Conservation (phyloP, 1,140 invertebrate species). For the Papilio machaon region DNA sequence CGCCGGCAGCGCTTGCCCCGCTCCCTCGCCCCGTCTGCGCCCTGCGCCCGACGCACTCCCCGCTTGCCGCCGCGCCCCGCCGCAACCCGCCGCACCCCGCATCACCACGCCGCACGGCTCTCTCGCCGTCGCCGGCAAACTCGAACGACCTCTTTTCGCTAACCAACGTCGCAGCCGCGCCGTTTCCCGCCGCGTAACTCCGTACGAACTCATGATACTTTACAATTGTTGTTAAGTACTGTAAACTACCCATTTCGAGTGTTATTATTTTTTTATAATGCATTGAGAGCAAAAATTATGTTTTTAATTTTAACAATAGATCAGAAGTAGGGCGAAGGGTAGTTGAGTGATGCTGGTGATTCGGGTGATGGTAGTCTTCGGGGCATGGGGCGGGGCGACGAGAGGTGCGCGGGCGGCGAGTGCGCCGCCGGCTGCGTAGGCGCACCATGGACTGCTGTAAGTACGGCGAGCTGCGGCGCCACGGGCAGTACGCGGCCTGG, state of each 20-base stretch:
- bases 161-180: conserved; percentile 77
- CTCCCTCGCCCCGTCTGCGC: conserved; percentile 57
- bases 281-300: conserved; percentile 19
- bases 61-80: conserved; percentile 68
- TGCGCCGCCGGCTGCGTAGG: conserved; percentile 68
- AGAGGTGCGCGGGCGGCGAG: conserved; percentile 59
- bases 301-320: conserved; percentile 1
- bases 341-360: conserved; percentile 48
- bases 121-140: conserved; percentile 77
- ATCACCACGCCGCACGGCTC: conserved; percentile 49
- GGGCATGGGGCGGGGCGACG: conserved; percentile 51
- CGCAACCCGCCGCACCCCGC: conserved; percentile 50
- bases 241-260: not conserved
- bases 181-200: conserved; percentile 75
- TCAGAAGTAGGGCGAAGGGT: conserved; percentile 40
- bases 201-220: conserved; percentile 57
- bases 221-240: conserved; percentile 32
- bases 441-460: conserved; percentile 76
- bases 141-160: conserved; percentile 79
- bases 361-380: conserved; percentile 63
- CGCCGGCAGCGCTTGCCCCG: conserved; percentile 68
- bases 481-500: conserved; percentile 63
- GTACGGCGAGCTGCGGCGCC: conserved; percentile 68
- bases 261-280: conserved; percentile 1
- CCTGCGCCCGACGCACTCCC: conserved; percentile 61